Percentiles rank a stretch among this genome's conserved stretches.
Evolutionary conservation across 2,797 vertebrate genomes (phyloP).

Genomic region (Periophthalmus magnuspinnatus): DNA sequence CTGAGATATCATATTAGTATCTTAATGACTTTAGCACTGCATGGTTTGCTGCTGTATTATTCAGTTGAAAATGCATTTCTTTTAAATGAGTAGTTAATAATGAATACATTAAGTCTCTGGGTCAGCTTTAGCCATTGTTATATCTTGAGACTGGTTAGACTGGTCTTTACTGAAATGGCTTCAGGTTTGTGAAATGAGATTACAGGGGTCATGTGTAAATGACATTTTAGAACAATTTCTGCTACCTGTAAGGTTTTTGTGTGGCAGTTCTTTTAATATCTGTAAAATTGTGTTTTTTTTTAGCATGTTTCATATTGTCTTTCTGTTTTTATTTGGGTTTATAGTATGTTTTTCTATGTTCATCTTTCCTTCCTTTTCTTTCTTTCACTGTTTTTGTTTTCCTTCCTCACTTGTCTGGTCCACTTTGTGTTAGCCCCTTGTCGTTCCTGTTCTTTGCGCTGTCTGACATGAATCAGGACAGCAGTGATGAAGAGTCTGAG

Average conservation of each 20-base stretch:
- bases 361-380: slow-evolving; percentile 58
- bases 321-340: slow-evolving; percentile 25
- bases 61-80: neutral
- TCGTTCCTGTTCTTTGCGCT: slow-evolving; percentile 92
- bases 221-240: neutral
- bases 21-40: neutral
- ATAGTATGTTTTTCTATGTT: slow-evolving; percentile 19
- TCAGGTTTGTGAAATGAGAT: neutral
- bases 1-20: neutral
- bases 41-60: slow-evolving; percentile 1
- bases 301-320: slow-evolving; percentile 13
- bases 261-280: slow-evolving; percentile 5
- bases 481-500: slow-evolving; percentile 93
- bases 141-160: no score
- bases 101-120: no score
- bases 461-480: slow-evolving; percentile 94
- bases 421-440: slow-evolving; percentile 83
- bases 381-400: slow-evolving; percentile 22
- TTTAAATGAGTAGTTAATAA: neutral
- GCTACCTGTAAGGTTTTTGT: neutral
- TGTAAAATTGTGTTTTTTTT: slow-evolving; percentile 22
- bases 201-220: neutral
- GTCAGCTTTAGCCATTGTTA: neutral
- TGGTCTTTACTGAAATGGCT: no score
- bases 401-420: slow-evolving; percentile 44